A percentile compares a stretch with the other conserved stretches of the same genome.
Conservation (phyloP, 2,797 vertebrate species). For the Esox lucius region DNA sequence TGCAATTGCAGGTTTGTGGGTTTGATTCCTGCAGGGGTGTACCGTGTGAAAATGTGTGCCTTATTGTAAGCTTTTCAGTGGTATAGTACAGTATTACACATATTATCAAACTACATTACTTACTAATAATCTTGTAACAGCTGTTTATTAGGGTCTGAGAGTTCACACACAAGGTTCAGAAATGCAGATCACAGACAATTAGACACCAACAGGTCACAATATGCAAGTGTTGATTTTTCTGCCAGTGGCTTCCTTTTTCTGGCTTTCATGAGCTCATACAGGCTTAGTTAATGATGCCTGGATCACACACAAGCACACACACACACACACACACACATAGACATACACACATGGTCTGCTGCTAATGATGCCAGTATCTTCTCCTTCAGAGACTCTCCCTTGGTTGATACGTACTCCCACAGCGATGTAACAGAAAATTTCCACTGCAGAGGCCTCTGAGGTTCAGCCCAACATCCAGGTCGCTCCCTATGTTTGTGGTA, state of each 20-base stretch:
- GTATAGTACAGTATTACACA: not conserved
- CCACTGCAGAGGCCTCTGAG: conserved; percentile 50
- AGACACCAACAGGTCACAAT: conserved; percentile 44
- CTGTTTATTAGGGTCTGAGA: no score
- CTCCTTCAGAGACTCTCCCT: conserved; percentile 46
- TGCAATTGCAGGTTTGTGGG: no score
- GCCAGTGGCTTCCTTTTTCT: conserved; percentile 28
- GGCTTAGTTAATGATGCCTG: not conserved
- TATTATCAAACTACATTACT: not conserved
- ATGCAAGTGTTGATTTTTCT: conserved; percentile 38
- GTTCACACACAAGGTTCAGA: conserved; percentile 12
- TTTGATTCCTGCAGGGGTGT: no score
- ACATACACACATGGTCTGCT: conserved; percentile 4
- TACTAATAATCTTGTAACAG: no score
- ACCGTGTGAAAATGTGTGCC: no score
- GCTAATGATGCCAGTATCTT: conserved; percentile 45
- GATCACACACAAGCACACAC: not conserved
- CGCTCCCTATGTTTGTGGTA: not conserved
- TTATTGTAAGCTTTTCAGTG: no score
- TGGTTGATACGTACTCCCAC: conserved; percentile 15
- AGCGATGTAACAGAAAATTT: conserved; percentile 43
- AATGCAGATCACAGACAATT: conserved; percentile 30
- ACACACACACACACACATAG: not conserved
- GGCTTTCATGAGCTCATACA: conserved; percentile 20
- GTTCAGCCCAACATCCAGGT: conserved; percentile 2